Percentiles rank a stretch among this genome's conserved stretches.
Evolutionary conservation across 2,797 vertebrate genomes (phyloP).

Genomic region (Danionella dracula): DNA sequence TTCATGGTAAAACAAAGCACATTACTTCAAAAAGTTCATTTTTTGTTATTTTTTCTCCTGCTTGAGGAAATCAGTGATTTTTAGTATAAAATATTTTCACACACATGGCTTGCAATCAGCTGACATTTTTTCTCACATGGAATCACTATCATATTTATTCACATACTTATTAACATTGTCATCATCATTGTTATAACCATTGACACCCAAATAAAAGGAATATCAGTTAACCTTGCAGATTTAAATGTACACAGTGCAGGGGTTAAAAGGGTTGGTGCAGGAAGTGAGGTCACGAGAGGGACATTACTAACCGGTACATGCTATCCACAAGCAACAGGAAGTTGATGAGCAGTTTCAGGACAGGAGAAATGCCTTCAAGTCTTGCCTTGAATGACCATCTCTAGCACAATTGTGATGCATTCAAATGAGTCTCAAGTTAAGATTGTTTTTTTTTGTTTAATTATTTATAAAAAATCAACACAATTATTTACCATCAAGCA

Average conservation of each 20-base stretch:
- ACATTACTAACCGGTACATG: slow-evolving; percentile 80
- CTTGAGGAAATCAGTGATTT: slow-evolving; percentile 57
- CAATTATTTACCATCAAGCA: too few relatives aligned
- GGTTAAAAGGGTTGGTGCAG: slow-evolving; percentile 36
- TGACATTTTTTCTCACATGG: slow-evolving; percentile 59
- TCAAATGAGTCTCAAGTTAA: too few relatives aligned
- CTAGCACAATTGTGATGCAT: too few relatives aligned
- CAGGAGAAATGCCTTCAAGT: slow-evolving; percentile 47
- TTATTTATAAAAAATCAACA: too few relatives aligned
- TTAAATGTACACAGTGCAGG: slow-evolving; percentile 74
- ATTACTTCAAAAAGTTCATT: slow-evolving; percentile 64
- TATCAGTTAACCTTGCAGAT: slow-evolving; percentile 77
- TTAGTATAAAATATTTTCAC: slow-evolving; percentile 68
- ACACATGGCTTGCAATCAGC: slow-evolving; percentile 60
- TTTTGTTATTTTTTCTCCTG: slow-evolving; percentile 43
- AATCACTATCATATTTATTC: slow-evolving; percentile 73
- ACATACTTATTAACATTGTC: slow-evolving; percentile 74
- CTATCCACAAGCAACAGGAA: slow-evolving; percentile 79
- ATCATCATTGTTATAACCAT: slow-evolving; percentile 51
- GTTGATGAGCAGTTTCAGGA: slow-evolving; percentile 55
- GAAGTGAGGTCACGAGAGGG: slow-evolving; percentile 68
- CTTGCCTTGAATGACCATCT: slow-evolving; percentile 31
- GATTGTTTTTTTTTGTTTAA: too few relatives aligned
- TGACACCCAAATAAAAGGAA: slow-evolving; percentile 75
- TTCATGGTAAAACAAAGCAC: slow-evolving; percentile 74